Conservation (phyloP, 2,113 vertebrate species). For the Oostethus manadensis region DNA sequence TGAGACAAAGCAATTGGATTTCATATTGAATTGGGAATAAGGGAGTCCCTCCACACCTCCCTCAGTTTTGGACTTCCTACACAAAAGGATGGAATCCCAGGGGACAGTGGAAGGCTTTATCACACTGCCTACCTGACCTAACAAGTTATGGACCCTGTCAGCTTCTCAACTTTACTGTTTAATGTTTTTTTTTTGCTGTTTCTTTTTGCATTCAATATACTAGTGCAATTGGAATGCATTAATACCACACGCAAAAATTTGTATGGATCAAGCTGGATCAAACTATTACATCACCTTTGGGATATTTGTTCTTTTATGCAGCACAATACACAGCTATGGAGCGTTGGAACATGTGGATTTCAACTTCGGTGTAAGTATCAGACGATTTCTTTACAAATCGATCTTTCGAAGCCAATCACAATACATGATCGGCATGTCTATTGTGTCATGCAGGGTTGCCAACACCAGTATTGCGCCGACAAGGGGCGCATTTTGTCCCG, state of each 20-base stretch:
- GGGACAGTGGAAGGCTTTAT: slow-evolving; percentile 43
- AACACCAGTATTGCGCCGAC: no score
- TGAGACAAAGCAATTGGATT: slow-evolving; percentile 75
- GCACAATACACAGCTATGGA: no score
- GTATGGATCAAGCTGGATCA: no score
- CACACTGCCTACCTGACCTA: slow-evolving; percentile 13
- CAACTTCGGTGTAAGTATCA: no score
- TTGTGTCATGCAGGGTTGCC: no score
- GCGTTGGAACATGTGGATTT: no score
- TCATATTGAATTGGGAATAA: slow-evolving; percentile 78
- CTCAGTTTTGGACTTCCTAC: slow-evolving; percentile 43
- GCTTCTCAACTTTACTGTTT: slow-evolving; percentile 12
- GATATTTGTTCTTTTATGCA: no score
- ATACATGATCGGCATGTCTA: no score
- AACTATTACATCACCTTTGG: no score
- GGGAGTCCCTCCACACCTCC: slow-evolving; percentile 53
- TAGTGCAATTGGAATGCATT: not conserved
- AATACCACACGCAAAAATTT: not conserved
- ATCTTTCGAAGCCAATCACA: no score
- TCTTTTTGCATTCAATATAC: not conserved
- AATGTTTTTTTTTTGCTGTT: not conserved
- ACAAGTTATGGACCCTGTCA: slow-evolving; percentile 23
- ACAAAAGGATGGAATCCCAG: slow-evolving; percentile 31
- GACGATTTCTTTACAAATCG: no score
- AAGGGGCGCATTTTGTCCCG: no score